phyloP scores from a whole-genome alignment of 1,140 invertebrate species.

The Orchestia grillus region DNA sequence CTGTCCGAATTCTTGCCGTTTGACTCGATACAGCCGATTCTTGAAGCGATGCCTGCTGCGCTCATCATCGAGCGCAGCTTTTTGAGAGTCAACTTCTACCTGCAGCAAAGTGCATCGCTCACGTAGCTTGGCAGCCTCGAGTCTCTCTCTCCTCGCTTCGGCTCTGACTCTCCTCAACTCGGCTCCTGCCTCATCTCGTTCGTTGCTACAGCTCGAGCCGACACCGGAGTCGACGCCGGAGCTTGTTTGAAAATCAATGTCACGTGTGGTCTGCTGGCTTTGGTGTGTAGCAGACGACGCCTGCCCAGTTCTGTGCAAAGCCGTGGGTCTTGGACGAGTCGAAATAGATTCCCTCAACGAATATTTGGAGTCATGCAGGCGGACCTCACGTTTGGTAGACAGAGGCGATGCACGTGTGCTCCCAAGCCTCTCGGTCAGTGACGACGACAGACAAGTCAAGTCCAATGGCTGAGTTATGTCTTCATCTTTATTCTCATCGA shows the following conservation, averaged over 20 bases:
- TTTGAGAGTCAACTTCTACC: neutral
- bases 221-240: neutral
- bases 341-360: neutral
- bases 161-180: conserved; percentile 29
- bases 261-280: neutral
- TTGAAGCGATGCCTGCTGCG: neutral
- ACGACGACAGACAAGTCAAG: neutral
- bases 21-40: neutral
- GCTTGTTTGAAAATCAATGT: neutral
- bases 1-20: conserved; percentile 2
- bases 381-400: neutral
- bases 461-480: neutral
- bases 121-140: conserved; percentile 8
- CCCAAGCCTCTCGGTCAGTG: neutral
- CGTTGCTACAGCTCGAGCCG: conserved; percentile 13
- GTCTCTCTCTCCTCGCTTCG: conserved; percentile 13
- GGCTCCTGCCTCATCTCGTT: neutral
- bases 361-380: neutral
- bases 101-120: neutral
- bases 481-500: neutral
- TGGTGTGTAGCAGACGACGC: neutral
- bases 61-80: neutral
- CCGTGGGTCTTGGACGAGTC: neutral
- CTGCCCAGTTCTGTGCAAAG: neutral
- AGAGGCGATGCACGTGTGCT: neutral